Base-by-base conservation (phyloP, 2,888 invertebrate genomes). In the Himalopsyche kuldschensis region DNA sequence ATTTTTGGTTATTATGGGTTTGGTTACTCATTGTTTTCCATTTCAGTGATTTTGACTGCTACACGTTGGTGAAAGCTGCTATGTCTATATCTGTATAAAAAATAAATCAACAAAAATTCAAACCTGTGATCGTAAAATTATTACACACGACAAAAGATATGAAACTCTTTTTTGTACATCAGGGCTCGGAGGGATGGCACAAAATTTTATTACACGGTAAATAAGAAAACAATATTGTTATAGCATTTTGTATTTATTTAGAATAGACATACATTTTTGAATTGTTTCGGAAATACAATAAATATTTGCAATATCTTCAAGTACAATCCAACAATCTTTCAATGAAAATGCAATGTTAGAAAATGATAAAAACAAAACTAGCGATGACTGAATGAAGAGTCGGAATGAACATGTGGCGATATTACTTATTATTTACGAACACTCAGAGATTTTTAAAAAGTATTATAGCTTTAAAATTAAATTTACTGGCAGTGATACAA, bases 201-300 rank as follows among this genome's bases (percentile, higher is more conserved):
- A 10, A 35, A 35, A 15, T 41, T 41, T 11, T 11, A 15, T 11
- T 15, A 8, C 35, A 41, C 30, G 75, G 75, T 4, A n/a, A 31
- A 75, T 75, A 32, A 75, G 20, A 11, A 75, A 75, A 10, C 30
- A 75, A 27, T n/a, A 32, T 24, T 32, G 41, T 76, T 76, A 76
- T 41, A 76, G 76, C 32, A 35, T 24, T 76, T 75, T 76, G 32
- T 35, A 41, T 76, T 76, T 76, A 76, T 76, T 76, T 76, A 76
- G 76, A 76, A 76, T 76, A 76, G 76, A 76, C 76, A 76, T 76
- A 76, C 76, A 76, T 76, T 76, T 76, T 76, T 41, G 15, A 76
- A 76, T 35, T 41, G 76, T 76, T 69, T 69, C 69, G 27, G 76
- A 41, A 76, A 32, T 76, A 35, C 41, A 76, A 76, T 76, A 32